Evolutionary conservation across 2,797 vertebrate genomes (phyloP), one percentile per base, ranked within the genome.

Genomic region (Sandelia bainsii): DNA sequence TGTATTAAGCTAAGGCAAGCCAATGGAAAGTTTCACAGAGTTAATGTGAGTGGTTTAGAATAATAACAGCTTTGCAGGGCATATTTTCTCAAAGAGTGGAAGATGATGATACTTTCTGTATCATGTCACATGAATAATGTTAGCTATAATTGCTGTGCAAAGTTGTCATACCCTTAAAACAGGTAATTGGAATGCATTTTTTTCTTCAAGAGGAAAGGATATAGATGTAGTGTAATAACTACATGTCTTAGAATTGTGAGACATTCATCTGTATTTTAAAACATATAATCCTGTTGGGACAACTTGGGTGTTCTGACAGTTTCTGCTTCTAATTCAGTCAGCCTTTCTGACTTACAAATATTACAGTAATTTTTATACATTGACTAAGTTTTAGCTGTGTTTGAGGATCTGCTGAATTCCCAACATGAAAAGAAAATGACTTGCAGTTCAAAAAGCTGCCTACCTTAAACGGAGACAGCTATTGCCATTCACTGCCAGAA

Each of bases 11-110:
- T 56, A 53, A 79, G n/a, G n/a, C n/a, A n/a, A n/a, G 67, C 67
- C 72, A 42, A 72, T 73, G 76, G 81, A 87, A 88, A 86, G 62
- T 87, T 75, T 77, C 20, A 59, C 62, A 11, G 61, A 76, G 74
- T 70, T 89, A 82, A 86, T 85, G 61, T 57, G 49, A 80, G 79
- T 65, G 82, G 77, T 87, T 93, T 69, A 78, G 72, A 91, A 82
- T 89, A 88, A 91, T 91, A 75, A 90, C 77, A 78, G 80, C 70
- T 56, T 84, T 84, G 69, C 49, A 27, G 10, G 77, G 23, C 52
- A 52, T 62, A 78, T 79, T 60, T 86, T 77, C 60, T 78, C 57
- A 84, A 85, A 75, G 73, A 90, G 81, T 67, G 69, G 69, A 56
- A 71, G 65, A 87, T 78, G 58, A 88, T 81, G 34, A 79, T 84